Conservation (phyloP, 1,140 invertebrate species). For the Drosophila melanogaster region DNA sequence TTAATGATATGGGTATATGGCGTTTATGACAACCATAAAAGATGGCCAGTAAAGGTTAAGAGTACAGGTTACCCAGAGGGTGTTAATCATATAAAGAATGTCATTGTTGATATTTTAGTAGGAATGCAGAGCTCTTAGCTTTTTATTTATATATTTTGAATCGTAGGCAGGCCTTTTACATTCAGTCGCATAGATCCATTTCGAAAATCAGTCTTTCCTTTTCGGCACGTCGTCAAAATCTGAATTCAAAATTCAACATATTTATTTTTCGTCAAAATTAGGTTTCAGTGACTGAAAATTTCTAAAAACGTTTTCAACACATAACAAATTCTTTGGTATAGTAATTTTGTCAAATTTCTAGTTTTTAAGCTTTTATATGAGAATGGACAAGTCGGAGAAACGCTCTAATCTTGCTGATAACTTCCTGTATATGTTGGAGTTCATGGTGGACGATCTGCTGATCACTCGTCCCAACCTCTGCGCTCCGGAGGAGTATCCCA, state of each 20-base stretch:
- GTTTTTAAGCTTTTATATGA: neutral
- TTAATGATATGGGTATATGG: conserved; percentile 8
- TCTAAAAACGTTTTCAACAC: neutral
- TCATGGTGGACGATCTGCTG: conserved; percentile 76
- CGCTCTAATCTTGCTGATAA: neutral
- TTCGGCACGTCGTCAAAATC: neutral
- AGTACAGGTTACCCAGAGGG: neutral
- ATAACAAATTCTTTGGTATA: neutral
- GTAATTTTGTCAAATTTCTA: neutral
- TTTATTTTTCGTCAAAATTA: neutral
- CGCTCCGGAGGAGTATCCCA: conserved; percentile 80
- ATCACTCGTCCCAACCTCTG: conserved; percentile 71
- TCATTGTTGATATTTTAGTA: neutral
- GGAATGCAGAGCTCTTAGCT: neutral
- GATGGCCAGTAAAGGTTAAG: conserved; percentile 20
- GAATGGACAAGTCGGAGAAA: conserved; percentile 8
- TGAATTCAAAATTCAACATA: neutral
- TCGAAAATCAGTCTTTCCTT: neutral
- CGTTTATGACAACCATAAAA: conserved; percentile 12
- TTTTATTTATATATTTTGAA: no score
- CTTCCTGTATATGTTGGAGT: conserved; percentile 78
- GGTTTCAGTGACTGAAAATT: neutral
- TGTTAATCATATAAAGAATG: neutral
- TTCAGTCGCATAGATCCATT: neutral
- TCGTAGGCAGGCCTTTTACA: neutral